Evolutionary conservation across 2,888 invertebrate species (phyloP).

Genomic region (Petrophora chlorosata): DNA sequence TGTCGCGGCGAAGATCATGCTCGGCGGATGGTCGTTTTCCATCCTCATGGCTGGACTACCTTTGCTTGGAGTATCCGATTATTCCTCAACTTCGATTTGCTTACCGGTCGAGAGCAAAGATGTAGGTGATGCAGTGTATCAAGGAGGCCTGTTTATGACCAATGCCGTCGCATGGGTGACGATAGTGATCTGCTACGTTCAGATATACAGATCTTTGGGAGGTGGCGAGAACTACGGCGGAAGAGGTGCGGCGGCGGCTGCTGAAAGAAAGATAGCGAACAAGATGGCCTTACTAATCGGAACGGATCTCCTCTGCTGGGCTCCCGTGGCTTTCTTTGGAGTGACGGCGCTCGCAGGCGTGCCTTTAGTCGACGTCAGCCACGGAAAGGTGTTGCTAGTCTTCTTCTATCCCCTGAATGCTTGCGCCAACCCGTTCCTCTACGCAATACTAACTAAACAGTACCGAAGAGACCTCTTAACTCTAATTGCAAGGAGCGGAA

Average conservation of each 20-base stretch:
- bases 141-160: slow-evolving; percentile 88
- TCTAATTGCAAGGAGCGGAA: slow-evolving; percentile 85
- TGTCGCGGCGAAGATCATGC: slow-evolving; percentile 90
- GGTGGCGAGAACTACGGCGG: slow-evolving; percentile 87
- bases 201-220: slow-evolving; percentile 92
- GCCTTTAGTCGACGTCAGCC: slow-evolving; percentile 92
- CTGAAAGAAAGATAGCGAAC: slow-evolving; percentile 91
- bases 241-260: slow-evolving; percentile 84
- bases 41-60: slow-evolving; percentile 91
- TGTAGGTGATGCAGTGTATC: slow-evolving; percentile 88
- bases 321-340: slow-evolving; percentile 95
- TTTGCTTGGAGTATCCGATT: slow-evolving; percentile 92
- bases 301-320: slow-evolving; percentile 93
- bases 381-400: slow-evolving; percentile 91
- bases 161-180: slow-evolving; percentile 92
- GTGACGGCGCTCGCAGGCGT: slow-evolving; percentile 93
- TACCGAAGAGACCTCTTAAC: slow-evolving; percentile 90
- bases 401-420: slow-evolving; percentile 96
- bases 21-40: slow-evolving; percentile 91
- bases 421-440: slow-evolving; percentile 96
- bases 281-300: slow-evolving; percentile 95
- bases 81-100: slow-evolving; percentile 93
- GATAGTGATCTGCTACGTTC: slow-evolving; percentile 93
- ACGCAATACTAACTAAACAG: slow-evolving; percentile 94
- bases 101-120: slow-evolving; percentile 92